Evolutionary conservation across 2,113 vertebrate species (phyloP).

Genomic region (Ageneiosus marmoratus): DNA sequence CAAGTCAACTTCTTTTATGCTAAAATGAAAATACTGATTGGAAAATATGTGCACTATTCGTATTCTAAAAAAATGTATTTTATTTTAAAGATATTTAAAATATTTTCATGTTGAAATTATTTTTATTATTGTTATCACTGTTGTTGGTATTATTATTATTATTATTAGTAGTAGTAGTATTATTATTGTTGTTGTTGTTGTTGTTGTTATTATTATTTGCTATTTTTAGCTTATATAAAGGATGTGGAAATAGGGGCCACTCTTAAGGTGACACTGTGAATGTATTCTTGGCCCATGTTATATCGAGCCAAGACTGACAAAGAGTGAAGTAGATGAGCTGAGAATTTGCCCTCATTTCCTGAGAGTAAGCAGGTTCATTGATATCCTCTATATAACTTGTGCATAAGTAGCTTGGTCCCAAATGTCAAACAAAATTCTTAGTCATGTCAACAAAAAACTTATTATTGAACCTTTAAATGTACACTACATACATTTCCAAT

Average conservation of each 20-base stretch:
- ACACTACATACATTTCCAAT: background rate
- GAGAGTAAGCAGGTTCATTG: slow-evolving; percentile 40
- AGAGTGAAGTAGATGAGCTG: slow-evolving; percentile 56
- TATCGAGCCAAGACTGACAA: slow-evolving; percentile 62
- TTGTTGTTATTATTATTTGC: background rate
- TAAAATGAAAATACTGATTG: background rate
- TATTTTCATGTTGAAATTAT: background rate
- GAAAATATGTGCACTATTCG: background rate
- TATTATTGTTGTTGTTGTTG: slow-evolving; percentile 6
- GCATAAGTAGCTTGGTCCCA: background rate
- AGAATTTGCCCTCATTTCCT: slow-evolving; percentile 66
- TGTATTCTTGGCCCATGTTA: slow-evolving; percentile 53
- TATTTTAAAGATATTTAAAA: background rate
- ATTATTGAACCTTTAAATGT: too few relatives aligned
- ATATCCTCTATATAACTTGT: slow-evolving; percentile 32
- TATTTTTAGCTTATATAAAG: slow-evolving; percentile 35
- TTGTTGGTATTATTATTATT: slow-evolving; percentile 13
- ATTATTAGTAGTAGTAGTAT: slow-evolving; percentile 2
- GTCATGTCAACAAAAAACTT: background rate
- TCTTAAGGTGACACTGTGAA: slow-evolving; percentile 35
- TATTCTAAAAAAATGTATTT: background rate
- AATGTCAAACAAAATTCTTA: background rate
- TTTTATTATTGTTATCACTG: too few relatives aligned
- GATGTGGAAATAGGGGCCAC: slow-evolving; percentile 37
- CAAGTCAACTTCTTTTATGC: too few relatives aligned